Conservation (phyloP, 2,888 invertebrate genomes). For the Timandra comae region DNA sequence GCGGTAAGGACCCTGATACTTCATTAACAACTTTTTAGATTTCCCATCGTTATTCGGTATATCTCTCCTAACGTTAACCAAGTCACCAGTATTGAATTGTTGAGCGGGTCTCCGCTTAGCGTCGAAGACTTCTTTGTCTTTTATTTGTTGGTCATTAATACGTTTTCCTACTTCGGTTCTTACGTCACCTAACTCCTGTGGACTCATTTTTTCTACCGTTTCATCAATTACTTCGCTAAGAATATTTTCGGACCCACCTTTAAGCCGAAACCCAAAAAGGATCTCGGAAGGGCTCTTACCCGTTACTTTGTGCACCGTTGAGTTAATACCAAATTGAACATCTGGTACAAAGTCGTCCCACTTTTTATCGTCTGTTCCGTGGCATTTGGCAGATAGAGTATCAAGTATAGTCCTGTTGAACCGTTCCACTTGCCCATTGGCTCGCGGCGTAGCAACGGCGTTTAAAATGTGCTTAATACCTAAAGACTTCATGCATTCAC, state of each 20-base stretch:
- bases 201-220: not conserved
- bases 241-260: not conserved
- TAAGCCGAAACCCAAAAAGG: not conserved
- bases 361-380: slow-evolving; percentile 1
- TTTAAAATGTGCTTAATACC: slow-evolving; percentile 12
- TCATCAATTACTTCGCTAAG: not conserved
- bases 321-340: not conserved
- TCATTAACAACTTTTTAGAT: too few relatives aligned
- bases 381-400: slow-evolving; percentile 1
- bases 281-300: not conserved
- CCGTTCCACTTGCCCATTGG: slow-evolving; percentile 5
- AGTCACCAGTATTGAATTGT: too few relatives aligned
- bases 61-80: too few relatives aligned
- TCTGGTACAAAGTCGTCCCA: slow-evolving; percentile 2
- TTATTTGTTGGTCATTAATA: too few relatives aligned
- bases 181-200: not conserved
- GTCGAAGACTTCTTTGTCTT: too few relatives aligned
- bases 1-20: too few relatives aligned
- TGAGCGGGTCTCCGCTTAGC: too few relatives aligned
- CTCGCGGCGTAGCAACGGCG: slow-evolving; percentile 9
- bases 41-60: too few relatives aligned
- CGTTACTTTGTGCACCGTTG: not conserved
- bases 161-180: not conserved
- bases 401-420: slow-evolving; percentile 2
- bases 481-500: not conserved